Evolutionary conservation across 2,888 invertebrate genomes (phyloP), one percentile per base, ranked within the genome.

Genomic region (Pachydiplax longipennis): DNA sequence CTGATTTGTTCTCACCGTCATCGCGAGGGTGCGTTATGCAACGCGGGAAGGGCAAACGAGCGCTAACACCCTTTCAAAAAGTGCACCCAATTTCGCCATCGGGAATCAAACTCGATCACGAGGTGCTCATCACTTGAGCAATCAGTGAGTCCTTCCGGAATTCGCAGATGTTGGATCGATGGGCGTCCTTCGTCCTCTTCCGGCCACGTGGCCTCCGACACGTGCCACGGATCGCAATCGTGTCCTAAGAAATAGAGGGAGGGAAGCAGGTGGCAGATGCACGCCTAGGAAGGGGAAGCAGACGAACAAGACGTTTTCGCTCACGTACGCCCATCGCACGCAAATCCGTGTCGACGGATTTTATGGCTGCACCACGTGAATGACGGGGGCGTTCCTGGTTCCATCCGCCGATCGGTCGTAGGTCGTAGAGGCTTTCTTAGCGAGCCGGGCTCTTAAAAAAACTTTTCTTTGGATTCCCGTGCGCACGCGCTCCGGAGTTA

Each of bases 151-250:
- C 48, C 48, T 25, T 13, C 44, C 25, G 40, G 81, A 40, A 81
- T n/a, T 25, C 6, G n/a, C 81, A 81, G n/a, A 40, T 35, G 37
- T 81, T 10, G 81, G 44, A 81, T 48, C 25, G 44, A 81, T 81
- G 44, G 48, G n/a, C 40, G 82, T 37, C 44, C 44, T 25, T 44
- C 82, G 82, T 25, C 53, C 40, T 87, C 87, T 87, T 87, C 87
- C 87, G 87, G 87, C 87, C 87, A 87, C 87, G 87, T 87, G 87
- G 87, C 61, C 87, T 3, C 18, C 61, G 87, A 61, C 87, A 87
- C 87, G 87, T 87, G 87, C 87, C 87, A 35, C 31, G 87, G 87
- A 61, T 87, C 87, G 87, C 87, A 87, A 87, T 37, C 87, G 61
- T 61, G 87, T 61, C 87, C 37, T 37, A 61, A 87, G 58, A 48